phyloP scores from a whole-genome alignment of 2,113 vertebrate genomes.

The Apus apus region DNA sequence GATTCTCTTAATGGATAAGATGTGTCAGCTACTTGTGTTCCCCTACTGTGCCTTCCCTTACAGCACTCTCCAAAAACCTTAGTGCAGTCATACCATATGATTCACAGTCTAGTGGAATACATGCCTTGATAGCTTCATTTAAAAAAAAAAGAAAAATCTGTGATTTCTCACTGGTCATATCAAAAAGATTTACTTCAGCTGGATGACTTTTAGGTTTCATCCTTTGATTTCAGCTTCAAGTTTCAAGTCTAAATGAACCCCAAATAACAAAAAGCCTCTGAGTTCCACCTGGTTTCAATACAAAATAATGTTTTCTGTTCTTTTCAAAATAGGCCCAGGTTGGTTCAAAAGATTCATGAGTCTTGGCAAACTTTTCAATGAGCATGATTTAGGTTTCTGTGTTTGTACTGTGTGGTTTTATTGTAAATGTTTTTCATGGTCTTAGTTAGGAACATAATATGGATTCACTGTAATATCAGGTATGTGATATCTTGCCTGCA shows the following conservation, averaged over 20 bases:
- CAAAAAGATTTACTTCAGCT: conserved; percentile 21
- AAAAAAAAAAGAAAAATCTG: neutral
- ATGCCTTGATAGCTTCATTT: neutral
- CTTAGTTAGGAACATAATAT: conserved; percentile 25
- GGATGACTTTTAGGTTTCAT: conserved; percentile 1
- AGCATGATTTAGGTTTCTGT: conserved; percentile 47
- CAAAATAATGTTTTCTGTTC: conserved; percentile 42
- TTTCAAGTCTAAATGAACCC: conserved; percentile 41
- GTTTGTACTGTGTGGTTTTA: conserved; percentile 55
- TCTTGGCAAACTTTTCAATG: conserved; percentile 45
- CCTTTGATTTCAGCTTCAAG: conserved; percentile 30
- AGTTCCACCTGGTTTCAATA: conserved; percentile 65
- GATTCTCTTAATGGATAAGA: neutral
- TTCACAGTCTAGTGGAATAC: neutral
- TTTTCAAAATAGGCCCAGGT: conserved; percentile 36
- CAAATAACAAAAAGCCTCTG: conserved; percentile 9
- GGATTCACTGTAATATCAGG: conserved; percentile 14
- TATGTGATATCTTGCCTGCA: neutral
- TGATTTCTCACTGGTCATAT: conserved; percentile 4
- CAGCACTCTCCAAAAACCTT: neutral
- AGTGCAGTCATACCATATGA: neutral
- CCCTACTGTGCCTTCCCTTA: neutral
- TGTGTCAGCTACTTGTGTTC: neutral
- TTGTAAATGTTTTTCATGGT: conserved; percentile 17
- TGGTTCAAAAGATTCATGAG: conserved; percentile 57